Base-by-base conservation (phyloP, 2,888 invertebrate species). In the Melanargia galathea region DNA sequence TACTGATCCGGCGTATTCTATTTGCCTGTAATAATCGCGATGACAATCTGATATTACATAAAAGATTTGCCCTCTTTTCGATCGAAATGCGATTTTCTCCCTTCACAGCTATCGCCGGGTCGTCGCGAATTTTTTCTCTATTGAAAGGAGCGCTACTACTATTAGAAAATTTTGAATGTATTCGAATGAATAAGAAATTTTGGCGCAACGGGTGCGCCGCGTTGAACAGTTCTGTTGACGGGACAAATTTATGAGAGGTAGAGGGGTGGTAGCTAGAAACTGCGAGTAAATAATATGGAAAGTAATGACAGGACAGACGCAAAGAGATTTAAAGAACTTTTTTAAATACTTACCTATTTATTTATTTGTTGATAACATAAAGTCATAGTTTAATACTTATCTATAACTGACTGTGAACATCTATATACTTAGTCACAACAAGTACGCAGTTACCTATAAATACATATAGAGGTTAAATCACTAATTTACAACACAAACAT, bases 1-100 rank as follows among this genome's bases (percentile, higher is more conserved):
- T 91, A 90, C 86, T 83, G 90, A 88, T 87, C 87, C 86, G 83
- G 82, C 86, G 89, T 90, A 90, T 90, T 90, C 91, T 90, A 91
- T 91, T 91, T 90, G 87, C 89, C 88, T 90, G 87, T 90, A 90
- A 91, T 91, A 91, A 90, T 90, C 90, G 89, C 90, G 89, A 90
- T 91, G 91, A 91, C 91, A 90, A 91, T 91, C 90, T 90, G 84
- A 90, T 91, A 90, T 90, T 90, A 89, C 90, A 90, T 90, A 91
- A 91, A 91, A 91, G 90, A 90, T 90, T 90, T 90, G 84, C 88
- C 90, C 90, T 89, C 89, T 87, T 83, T 86, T 86, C 84, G 87
- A 89, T 89, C 86, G 85, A 90, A 90, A 90, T 90, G 85, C 88
- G 91, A 90, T 91, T 90, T 91, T 87, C 88, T 87, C 87, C 86